These are phyloP conservation scores for Petrolisthes cinctipes DNA, from an alignment of 2,888 invertebrate species.

Conservation along the genomic window DNA sequence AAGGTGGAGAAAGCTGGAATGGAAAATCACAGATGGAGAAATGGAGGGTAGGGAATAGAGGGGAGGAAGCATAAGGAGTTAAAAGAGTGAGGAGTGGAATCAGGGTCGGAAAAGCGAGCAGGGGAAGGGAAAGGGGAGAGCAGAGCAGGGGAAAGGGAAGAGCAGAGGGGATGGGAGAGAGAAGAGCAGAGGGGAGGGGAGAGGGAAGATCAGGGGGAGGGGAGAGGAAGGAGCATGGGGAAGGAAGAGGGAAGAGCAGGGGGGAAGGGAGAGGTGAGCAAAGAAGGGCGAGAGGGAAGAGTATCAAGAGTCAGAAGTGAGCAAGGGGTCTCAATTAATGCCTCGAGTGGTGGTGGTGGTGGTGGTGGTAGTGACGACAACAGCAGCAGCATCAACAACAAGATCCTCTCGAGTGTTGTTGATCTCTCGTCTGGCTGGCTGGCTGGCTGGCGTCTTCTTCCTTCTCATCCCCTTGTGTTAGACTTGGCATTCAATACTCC, in stretches of 20 bases:
- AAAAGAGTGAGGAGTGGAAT: neutral
- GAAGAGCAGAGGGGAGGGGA: no score
- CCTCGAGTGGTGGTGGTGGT: constrained; percentile 24
- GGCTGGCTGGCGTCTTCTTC: neutral
- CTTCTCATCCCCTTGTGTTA: neutral
- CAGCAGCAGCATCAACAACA: no score
- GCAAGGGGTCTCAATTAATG: constrained; percentile 41
- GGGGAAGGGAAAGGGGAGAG: neutral
- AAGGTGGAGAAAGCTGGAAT: neutral
- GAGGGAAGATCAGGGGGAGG: no score
- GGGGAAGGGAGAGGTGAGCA: no score
- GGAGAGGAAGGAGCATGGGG: no score
- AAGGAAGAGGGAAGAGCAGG: neutral
- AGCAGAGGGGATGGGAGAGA: no score
- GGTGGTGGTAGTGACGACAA: neutral
- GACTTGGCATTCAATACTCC: no score
- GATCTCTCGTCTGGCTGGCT: constrained; percentile 11
- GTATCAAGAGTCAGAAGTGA: constrained; percentile 10
- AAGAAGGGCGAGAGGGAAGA: no score
- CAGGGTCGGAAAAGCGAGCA: neutral
- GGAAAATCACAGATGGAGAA: neutral
- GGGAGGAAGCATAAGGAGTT: constrained; percentile 18
- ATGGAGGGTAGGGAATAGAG: neutral
- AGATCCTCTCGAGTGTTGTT: neutral
- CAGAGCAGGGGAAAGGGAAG: neutral